Evolutionary conservation across 2,113 vertebrate species (phyloP).

Genomic region (Corythoichthys haematopterus): DNA sequence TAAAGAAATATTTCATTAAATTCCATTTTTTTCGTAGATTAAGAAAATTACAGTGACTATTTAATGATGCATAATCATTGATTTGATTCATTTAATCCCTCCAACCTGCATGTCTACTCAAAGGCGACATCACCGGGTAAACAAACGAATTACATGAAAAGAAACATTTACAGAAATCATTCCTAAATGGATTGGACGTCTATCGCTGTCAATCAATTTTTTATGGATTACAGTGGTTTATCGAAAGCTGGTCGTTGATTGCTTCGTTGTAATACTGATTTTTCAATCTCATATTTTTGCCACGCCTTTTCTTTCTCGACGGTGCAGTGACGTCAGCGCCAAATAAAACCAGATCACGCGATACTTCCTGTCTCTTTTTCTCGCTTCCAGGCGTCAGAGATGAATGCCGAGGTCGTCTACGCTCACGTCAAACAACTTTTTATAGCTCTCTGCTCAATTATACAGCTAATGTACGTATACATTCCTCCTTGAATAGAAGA

Average conservation of each 20-base stretch:
- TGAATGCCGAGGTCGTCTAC: rapidly evolving
- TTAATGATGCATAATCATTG: too few relatives aligned
- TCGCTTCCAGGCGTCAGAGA: rapidly evolving
- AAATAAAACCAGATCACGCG: constrained; percentile 15
- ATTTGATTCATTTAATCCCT: too few relatives aligned
- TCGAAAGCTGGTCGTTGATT: not conserved
- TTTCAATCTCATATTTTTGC: not conserved
- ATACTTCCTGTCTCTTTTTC: not conserved
- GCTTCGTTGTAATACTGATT: not conserved
- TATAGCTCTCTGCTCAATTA: rapidly evolving
- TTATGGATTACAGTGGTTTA: too few relatives aligned
- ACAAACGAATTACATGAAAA: too few relatives aligned
- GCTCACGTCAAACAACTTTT: rapidly evolving
- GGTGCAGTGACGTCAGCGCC: constrained; percentile 17
- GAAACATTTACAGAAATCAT: too few relatives aligned
- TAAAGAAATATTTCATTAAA: too few relatives aligned
- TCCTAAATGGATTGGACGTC: too few relatives aligned
- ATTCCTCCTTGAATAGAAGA: constrained; percentile 21
- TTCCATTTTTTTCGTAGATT: too few relatives aligned
- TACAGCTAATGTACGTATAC: rapidly evolving
- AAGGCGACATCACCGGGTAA: too few relatives aligned
- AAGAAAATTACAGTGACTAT: too few relatives aligned
- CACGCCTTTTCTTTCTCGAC: constrained; percentile 29
- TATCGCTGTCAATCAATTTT: too few relatives aligned
- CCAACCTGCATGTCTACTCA: too few relatives aligned